Conservation (phyloP, 2,888 invertebrate genomes). For the Phengaris alcon region DNA sequence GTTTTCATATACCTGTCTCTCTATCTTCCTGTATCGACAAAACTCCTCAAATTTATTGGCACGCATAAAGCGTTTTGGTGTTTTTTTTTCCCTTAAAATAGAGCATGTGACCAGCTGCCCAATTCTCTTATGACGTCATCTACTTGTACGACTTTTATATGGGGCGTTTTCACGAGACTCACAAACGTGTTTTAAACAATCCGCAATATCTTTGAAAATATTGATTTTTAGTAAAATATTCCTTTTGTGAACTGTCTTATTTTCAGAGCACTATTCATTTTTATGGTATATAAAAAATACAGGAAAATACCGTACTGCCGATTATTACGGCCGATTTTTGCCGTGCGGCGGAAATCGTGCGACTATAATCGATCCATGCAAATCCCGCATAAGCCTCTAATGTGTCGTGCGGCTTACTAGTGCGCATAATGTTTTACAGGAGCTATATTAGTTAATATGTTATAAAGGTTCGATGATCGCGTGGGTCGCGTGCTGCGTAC, state of each 20-base stretch:
- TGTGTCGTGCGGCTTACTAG: background rate
- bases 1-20: slow-evolving; percentile 13
- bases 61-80: background rate
- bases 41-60: background rate
- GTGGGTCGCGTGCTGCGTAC: slow-evolving; percentile 45
- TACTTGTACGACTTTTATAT: too few species aligned
- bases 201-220: too few species aligned
- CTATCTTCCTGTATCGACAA: slow-evolving; percentile 6
- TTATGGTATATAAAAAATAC: too few species aligned
- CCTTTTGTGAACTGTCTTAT: too few species aligned
- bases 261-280: too few species aligned
- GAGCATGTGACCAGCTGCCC: background rate
- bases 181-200: too few species aligned
- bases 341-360: too few species aligned
- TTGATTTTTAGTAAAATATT: too few species aligned
- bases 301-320: too few species aligned
- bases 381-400: background rate
- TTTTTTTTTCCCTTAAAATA: background rate
- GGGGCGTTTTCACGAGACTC: too few species aligned
- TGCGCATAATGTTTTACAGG: slow-evolving; percentile 32
- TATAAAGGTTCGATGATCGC: slow-evolving; percentile 41
- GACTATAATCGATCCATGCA: too few species aligned
- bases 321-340: too few species aligned
- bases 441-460: slow-evolving; percentile 41
- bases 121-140: background rate